These are phyloP conservation scores for Craterocephalus amniculus DNA, from an alignment of 2,797 vertebrate genomes.

Conservation along the genomic window DNA sequence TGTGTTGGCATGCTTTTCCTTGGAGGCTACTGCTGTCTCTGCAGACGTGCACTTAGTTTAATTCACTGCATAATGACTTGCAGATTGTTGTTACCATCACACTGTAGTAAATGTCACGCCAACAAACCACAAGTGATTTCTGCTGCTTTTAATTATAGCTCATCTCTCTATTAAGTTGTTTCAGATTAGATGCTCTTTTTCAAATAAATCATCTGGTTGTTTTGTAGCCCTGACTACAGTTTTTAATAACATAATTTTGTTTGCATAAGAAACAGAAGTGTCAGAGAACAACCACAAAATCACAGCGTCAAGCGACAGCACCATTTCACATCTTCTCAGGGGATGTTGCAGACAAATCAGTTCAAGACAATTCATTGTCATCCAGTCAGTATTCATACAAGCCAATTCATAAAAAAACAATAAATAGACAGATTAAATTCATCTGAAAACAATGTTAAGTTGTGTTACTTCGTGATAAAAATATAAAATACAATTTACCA, in stretches of 20 bases:
- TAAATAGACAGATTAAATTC: too few species aligned
- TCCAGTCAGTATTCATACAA: too few species aligned
- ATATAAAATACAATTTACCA: too few species aligned
- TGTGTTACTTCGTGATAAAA: too few species aligned
- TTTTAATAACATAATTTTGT: neutral
- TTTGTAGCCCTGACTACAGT: neutral
- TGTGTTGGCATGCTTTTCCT: conserved; percentile 34
- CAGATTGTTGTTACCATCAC: conserved; percentile 3
- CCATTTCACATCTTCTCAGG: too few species aligned
- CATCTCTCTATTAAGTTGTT: neutral
- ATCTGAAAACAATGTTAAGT: too few species aligned
- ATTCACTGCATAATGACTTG: conserved; percentile 1
- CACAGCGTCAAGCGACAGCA: neutral
- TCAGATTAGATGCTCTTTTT: neutral
- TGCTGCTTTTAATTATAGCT: conserved; percentile 13
- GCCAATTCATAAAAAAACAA: too few species aligned
- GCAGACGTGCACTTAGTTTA: conserved; percentile 5
- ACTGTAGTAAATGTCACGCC: conserved; percentile 8
- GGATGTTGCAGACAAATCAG: too few species aligned
- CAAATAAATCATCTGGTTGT: neutral
- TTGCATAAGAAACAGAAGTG: neutral
- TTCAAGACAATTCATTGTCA: too few species aligned
- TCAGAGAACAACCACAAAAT: neutral
- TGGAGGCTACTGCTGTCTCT: conserved; percentile 1
- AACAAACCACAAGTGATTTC: conserved; percentile 2